Evolutionary conservation across 2,888 invertebrate genomes (phyloP), one percentile per base, ranked within the genome.

Genomic region (Galerucella nymphaeae): DNA sequence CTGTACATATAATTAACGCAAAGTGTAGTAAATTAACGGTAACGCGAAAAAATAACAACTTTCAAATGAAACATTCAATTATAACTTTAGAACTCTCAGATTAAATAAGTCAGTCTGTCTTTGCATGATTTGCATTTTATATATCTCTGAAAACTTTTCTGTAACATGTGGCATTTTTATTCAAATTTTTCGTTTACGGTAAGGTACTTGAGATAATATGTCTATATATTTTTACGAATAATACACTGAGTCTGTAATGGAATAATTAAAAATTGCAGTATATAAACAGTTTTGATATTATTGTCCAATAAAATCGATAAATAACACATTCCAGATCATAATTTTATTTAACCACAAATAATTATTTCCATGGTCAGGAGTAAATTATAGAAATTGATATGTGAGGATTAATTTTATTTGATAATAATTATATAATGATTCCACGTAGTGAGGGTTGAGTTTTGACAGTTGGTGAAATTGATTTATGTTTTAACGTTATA

Each of bases 61-160:
- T 58, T 58, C 58, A n/a, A 2, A 58, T 9, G 23, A 53, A 58
- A 14, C 30, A 58, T 58, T 58, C n/a, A 58, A 58, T 58, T 58
- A 58, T 58, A 30, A 58, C 14, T 30, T 58, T n/a, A 5, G 10
- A 58, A 58, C 58, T 58, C n/a, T 30, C 53, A 53, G 16, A 53
- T 18, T 53, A 53, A 53, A 30, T 30, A 14, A 58, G 30, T 58
- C 58, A 30, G 23, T 30, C 30, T 30, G 30, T 14, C 58, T 58
- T 30, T 58, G 58, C 58, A 30, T 58, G 23, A 58, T 58, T 58
- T 58, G 30, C 58, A 58, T 58, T 58, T 58, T 58, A 58, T 58
- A 58, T 13, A 58, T 58, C 30, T 58, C 30, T 58, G 30, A 30
- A 58, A 58, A 58, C 58, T 58, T 58, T 58, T 30, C n/a, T 58